Evolutionary conservation across 2,797 vertebrate species (phyloP), one percentile per base, ranked within the genome.

Genomic region (Molothrus aeneus): DNA sequence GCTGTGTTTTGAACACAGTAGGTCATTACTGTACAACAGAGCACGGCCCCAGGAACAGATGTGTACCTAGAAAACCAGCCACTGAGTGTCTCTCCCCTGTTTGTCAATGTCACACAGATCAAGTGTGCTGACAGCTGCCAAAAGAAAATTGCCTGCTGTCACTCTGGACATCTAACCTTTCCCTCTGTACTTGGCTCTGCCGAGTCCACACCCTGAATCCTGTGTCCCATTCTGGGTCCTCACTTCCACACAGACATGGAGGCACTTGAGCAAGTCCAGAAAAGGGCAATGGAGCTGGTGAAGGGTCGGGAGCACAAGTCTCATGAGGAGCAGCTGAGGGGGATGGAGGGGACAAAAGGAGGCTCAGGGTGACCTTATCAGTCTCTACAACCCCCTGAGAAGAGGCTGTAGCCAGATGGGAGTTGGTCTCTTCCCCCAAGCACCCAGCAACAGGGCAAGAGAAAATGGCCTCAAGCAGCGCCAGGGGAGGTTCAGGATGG

Each of bases 41-140:
- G 45, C 40, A 38, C 13, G 38, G 21, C 19, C 38, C 28, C 8
- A 15, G 11, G 15, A 1, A 53, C 5, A 31, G 32, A 54, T 61
- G 7, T 29, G 9, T 24, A 43, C 42, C 15, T 53, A 34, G 28
- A 68, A 34, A 8, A 3, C 7, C 18, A 48, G 10, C 16, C 51
- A 43, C 0, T 6, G 3, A 73, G 13, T 11, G 45, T n/a, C 1
- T 20, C 45, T 47, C 25, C 36, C 31, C 36, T 8, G 7, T 17
- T 53, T n/a, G 29, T 17, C 81, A 50, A 5, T 3, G 7, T 21
- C 56, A 45, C 2, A 1, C 3, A 54, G 53, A 26, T 5, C 7
- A 9, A 48, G 32, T 2, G 24, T 10, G 34, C 34, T 6, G 1
- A 31, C 21, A 66, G 26, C 43, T 22, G 28, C 34, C 47, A 63